Evolutionary conservation across 2,797 vertebrate genomes (phyloP), one percentile per base, ranked within the genome.

Genomic region (Corythornis leucogaster): DNA sequence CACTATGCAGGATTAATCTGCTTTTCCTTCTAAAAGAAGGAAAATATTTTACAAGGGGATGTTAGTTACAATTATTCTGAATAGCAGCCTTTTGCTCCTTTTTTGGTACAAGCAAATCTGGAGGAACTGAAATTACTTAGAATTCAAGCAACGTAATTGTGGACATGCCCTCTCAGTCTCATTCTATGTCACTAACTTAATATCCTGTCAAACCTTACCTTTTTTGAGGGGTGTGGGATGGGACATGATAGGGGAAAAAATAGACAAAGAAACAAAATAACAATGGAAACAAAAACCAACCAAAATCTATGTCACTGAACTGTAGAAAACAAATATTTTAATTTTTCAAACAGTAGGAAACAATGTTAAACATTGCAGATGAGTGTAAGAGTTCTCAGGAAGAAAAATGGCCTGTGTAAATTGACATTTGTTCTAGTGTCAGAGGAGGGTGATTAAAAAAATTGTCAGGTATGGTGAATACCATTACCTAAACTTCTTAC

Each of bases 221-320:
- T 31, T 33, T 31, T 25, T 10, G 6, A 8, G 19, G 8, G 8
- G 8, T 9, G n/a, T 14, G 25, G 12, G 6, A 22, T 16, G 25
- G 5, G 6, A 1, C 8, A 12, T 25, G 24, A 43, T 61, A 61
- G 18, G 9, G 20, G 8, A 50, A 28, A 46, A 13, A 21, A 33
- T 2, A 45, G 45, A 1, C 7, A 30, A 77, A 1, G 1, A 50
- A 51, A 30, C 10, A 54, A 31, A 8, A 1, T 2, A 43, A 38
- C 38, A 54, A 54, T 6, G 11, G 31, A 33, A 33, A 15, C 6
- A 12, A 21, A 24, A 61, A 33, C 8, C 5, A 8, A 30, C 9
- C 31, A 18, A 48, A 66, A 33, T 40, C 12, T 42, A 4, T 15
- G 57, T 4, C 26, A 53, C 4, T 57, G 11, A 31, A 17, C 8